Evolutionary conservation across 2,888 invertebrate species (phyloP), one percentile per base, ranked within the genome.

Genomic region (Calliphora vomitoria): DNA sequence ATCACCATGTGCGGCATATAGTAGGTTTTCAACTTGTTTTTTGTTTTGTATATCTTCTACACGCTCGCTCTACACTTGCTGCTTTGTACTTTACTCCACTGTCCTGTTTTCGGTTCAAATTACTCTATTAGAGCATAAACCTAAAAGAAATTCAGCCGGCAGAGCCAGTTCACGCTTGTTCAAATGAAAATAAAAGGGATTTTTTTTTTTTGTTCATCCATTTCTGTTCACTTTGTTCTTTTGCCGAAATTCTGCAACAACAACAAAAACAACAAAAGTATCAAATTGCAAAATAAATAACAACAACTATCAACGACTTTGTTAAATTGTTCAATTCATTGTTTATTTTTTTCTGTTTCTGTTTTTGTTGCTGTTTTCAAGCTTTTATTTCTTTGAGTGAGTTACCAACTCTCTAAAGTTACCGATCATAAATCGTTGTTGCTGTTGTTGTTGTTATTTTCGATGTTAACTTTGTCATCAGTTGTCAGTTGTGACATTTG

Each of bases 51-150:
- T 11, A 20, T 20, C 18, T 64, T 47, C 44, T 35, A 74, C 74
- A 53, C 38, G 31, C 35, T 31, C 31, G 15, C 35, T 50, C 74
- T 74, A 13, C 11, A 4, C 44, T 44, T n/a, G n/a, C n/a, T n/a
- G n/a, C n/a, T n/a, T n/a, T n/a, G n/a, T n/a, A 44, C 44, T 44
- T 4, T 50, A 55, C 66, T 74, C 69, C 41, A 83, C 76, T 83
- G 83, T 78, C 83, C 83, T 83, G 83, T 62, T 75, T 76, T 58
- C 64, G 78, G 62, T 69, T 85, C 53, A 81, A 85, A 85, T 85
- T 85, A 81, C 85, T 85, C 80, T 81, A 85, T 69, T 85, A 81
- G 80, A 80, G 85, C 74, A 85, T 83, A 71, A 83, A 83, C 55
- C 76, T 83, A 68, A 85, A 80, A 74, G 68, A 85, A 85, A 80